Base-by-base conservation (phyloP, 2,113 vertebrate genomes). In the Gymnarchus niloticus region DNA sequence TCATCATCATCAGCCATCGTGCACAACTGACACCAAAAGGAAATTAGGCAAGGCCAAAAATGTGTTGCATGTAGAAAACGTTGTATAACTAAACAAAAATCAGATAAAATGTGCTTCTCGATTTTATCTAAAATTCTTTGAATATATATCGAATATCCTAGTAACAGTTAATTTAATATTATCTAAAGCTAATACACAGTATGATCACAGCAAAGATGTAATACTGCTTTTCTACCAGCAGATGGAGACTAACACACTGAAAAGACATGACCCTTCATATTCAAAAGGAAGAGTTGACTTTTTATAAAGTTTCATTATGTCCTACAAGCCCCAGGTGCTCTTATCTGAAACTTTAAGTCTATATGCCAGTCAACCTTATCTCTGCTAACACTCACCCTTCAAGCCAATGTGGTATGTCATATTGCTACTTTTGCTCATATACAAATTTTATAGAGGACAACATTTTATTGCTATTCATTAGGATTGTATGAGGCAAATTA, bases 231-330 rank as follows among this genome's bases (percentile, higher is more conserved):
- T 49, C 25, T 10, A 28, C 90, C 93, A 93, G 86, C 85, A 94
- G 94, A 90, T 89, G 93, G 92, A 87, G 87, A 73, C 86, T 61
- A 83, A 54, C 41, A 87, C 21, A 7, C 76, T 78, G 21, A 76
- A 76, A 78, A 48, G 19, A 78, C 1, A 25, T 23, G 46, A 46
- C 6, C 1, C 14, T 48, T 23, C 46, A 7, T 54, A 7, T 54
- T 14, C 14, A 14, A 6, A 6, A 14, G 6, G 14, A 54, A 54
- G 14, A 7, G 6, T 54, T 54, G 6, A 7, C 14, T 54, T 54
- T 54, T 54, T 54, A 54, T 54, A n/a, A n/a, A n/a, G n/a, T n/a
- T n/a, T n/a, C n/a, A n/a, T n/a, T n/a, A n/a, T n/a, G 52, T 54
- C 14, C 6, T 54, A 14, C 6, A 14, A 7, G 14, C 6, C 52